phyloP scores from a whole-genome alignment of 2,888 invertebrate genomes.

The Pediacus dermestoides region DNA sequence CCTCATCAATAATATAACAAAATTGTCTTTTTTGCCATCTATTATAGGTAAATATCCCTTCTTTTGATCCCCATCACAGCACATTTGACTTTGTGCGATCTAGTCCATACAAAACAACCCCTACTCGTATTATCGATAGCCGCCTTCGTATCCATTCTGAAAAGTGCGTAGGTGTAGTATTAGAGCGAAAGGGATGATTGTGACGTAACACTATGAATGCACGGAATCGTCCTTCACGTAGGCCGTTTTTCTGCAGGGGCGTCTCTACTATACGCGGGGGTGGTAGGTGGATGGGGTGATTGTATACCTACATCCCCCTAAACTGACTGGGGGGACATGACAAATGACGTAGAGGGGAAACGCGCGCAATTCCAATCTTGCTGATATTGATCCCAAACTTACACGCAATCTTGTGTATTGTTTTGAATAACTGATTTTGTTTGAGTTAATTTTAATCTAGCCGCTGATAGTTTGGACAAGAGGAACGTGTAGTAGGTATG shows the following conservation, averaged over 20 bases:
- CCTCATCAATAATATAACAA: no score
- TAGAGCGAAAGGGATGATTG: no score
- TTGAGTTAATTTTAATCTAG: slow-evolving; percentile 7
- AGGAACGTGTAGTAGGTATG: no score
- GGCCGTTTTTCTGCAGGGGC: slow-evolving; percentile 11
- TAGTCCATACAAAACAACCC: no score
- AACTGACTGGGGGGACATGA: slow-evolving; percentile 8
- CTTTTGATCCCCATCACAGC: no score
- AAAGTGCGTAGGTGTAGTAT: no score
- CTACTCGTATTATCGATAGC: no score
- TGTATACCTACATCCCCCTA: slow-evolving; percentile 8
- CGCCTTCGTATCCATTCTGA: no score
- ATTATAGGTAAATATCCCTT: no score
- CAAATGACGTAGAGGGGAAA: slow-evolving; percentile 18
- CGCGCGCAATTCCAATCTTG: slow-evolving; percentile 28
- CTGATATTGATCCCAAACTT: slow-evolving; percentile 26
- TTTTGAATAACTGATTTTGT: slow-evolving; percentile 15
- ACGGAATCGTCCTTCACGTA: slow-evolving; percentile 10
- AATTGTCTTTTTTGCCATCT: no score
- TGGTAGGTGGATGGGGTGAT: slow-evolving; percentile 7
- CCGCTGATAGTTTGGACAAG: not conserved
- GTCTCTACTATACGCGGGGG: slow-evolving; percentile 4
- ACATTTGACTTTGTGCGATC: no score
- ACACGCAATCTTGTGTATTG: slow-evolving; percentile 14
- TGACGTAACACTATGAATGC: slow-evolving; percentile 8